A percentile compares a stretch with the other conserved stretches of the same genome.
These are phyloP conservation scores for Boloria selene DNA, from an alignment of 2,888 invertebrate genomes.

Conservation along the genomic window DNA sequence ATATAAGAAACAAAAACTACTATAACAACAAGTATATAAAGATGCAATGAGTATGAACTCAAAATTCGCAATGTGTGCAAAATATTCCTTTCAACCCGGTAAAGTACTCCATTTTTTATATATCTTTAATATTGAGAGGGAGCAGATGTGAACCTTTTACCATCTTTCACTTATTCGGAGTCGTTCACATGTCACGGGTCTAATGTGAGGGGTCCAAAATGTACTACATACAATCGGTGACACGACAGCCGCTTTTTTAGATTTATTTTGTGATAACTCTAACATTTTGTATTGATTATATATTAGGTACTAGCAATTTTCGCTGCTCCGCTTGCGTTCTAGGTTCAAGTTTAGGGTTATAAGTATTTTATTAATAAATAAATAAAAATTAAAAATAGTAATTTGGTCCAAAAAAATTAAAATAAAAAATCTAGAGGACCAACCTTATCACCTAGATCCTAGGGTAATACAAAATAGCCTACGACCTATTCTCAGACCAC, in stretches of 20 bases:
- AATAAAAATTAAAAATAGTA: too few relatives aligned
- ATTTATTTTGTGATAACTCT: conserved; percentile 12
- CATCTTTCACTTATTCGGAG: conserved; percentile 51
- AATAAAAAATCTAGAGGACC: too few relatives aligned
- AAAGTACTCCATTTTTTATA: conserved; percentile 55
- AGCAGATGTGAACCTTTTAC: conserved; percentile 73
- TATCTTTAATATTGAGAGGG: conserved; percentile 70
- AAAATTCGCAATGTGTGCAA: conserved; percentile 29
- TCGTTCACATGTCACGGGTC: conserved; percentile 53
- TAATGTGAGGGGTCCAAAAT: conserved; percentile 56
- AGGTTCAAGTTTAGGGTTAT: too few relatives aligned
- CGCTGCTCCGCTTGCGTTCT: too few relatives aligned
- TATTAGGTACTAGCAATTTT: too few relatives aligned
- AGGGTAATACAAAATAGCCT: too few relatives aligned
- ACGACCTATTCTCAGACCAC: too few relatives aligned
- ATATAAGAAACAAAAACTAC: too few relatives aligned
- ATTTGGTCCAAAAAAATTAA: too few relatives aligned
- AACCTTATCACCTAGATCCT: too few relatives aligned
- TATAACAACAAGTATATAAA: not conserved
- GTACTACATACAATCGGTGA: conserved; percentile 52
- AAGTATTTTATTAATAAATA: too few relatives aligned
- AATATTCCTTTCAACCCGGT: conserved; percentile 27
- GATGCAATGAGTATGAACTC: not conserved
- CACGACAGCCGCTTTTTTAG: conserved; percentile 49
- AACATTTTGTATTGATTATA: too few relatives aligned